These are phyloP conservation scores for Enteromius radiatus DNA, from an alignment of 2,797 vertebrate genomes.

Conservation along the genomic window DNA sequence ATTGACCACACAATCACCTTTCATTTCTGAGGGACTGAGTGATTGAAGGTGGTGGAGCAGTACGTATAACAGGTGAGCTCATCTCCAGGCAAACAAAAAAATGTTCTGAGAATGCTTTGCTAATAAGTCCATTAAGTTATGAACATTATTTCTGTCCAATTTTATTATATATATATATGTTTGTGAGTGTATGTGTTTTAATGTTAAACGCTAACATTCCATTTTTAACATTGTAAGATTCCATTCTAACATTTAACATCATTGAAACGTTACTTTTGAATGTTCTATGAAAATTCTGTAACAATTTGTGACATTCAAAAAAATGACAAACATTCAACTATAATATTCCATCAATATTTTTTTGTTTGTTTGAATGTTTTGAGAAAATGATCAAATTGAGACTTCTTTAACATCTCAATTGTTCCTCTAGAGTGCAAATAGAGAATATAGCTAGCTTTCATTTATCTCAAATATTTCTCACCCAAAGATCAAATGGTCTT, in stretches of 20 bases:
- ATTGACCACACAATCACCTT: slow-evolving; percentile 33
- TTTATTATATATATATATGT: background rate
- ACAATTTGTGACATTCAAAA: background rate
- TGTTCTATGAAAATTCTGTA: background rate
- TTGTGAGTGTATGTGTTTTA: no score
- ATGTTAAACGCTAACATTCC: background rate
- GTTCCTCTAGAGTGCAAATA: background rate
- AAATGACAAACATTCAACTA: background rate
- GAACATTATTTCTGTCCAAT: background rate
- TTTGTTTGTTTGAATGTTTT: background rate
- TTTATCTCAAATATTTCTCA: background rate
- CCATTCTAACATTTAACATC: background rate
- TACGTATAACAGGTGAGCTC: background rate
- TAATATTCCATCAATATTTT: background rate
- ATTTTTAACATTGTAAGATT: background rate
- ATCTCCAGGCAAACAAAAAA: background rate
- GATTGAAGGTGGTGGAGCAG: background rate
- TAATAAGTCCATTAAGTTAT: background rate
- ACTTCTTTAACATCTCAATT: background rate
- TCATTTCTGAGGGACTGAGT: slow-evolving; percentile 19
- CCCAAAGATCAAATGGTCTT: background rate
- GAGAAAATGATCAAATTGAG: background rate
- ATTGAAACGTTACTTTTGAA: background rate
- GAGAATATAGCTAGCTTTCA: background rate
- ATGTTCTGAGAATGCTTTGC: no score